Evolutionary conservation across 2,888 invertebrate genomes (phyloP).

Genomic region (Pardosa pseudoannulata): DNA sequence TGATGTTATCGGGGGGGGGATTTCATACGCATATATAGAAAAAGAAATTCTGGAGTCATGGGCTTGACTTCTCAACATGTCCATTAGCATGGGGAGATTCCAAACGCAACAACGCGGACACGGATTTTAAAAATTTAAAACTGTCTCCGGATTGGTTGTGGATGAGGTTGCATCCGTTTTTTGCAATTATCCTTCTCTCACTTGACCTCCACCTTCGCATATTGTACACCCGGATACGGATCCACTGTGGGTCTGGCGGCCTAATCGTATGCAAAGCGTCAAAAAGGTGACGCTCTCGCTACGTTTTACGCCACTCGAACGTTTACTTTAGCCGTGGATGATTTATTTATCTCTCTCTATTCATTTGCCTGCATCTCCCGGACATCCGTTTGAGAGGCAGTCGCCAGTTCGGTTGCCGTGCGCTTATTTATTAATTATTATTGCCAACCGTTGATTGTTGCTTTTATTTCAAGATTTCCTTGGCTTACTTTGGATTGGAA

Average conservation of each 20-base stretch:
- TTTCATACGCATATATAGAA: too few relatives aligned
- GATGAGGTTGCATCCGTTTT: too few relatives aligned
- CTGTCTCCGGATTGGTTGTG: too few relatives aligned
- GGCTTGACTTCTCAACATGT: neutral
- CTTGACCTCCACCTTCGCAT: neutral
- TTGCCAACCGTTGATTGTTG: too few relatives aligned
- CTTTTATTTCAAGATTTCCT: too few relatives aligned
- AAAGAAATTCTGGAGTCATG: too few relatives aligned
- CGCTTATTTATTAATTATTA: too few relatives aligned
- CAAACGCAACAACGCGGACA: neutral
- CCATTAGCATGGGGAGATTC: neutral
- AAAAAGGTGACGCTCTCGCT: slow-evolving; percentile 18
- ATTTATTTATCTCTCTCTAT: neutral
- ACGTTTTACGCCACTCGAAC: neutral
- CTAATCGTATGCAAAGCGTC: slow-evolving; percentile 51
- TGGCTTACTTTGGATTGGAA: too few relatives aligned
- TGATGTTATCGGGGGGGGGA: too few relatives aligned
- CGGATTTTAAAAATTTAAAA: neutral
- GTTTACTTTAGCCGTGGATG: neutral
- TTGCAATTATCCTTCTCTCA: neutral
- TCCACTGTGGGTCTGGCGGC: neutral
- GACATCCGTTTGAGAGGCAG: neutral
- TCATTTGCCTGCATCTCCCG: neutral
- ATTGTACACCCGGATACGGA: slow-evolving; percentile 18
- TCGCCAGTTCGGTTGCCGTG: too few relatives aligned